A percentile compares a stretch with the other conserved stretches of the same genome.
phyloP scores from a whole-genome alignment of 2,888 invertebrate species.

The Thereva nobilitata region DNA sequence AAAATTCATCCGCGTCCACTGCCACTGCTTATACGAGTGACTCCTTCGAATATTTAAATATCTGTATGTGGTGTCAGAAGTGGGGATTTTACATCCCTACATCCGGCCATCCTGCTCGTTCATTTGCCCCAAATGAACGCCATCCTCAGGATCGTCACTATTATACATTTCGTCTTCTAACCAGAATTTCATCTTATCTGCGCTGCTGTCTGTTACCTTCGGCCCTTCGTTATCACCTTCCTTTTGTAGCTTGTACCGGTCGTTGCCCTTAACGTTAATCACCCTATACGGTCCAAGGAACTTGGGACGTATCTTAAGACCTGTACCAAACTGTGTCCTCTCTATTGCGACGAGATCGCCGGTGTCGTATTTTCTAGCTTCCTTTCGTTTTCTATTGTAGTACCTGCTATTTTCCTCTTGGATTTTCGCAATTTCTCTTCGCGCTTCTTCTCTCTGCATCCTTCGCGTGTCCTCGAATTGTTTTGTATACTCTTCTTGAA shows the following conservation, averaged over 20 bases:
- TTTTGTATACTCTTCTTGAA: slow-evolving; percentile 11
- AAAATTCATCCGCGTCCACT: too few relatives aligned
- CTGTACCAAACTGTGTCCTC: slow-evolving; percentile 8
- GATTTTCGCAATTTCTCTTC: neutral
- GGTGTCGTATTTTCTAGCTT: slow-evolving; percentile 3
- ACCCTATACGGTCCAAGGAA: slow-evolving; percentile 12
- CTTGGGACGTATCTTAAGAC: slow-evolving; percentile 11
- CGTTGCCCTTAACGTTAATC: neutral
- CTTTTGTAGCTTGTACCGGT: neutral
- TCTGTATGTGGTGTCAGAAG: too few relatives aligned
- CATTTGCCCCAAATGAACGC: too few relatives aligned
- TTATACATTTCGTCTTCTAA: neutral
- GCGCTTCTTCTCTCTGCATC: slow-evolving; percentile 3
- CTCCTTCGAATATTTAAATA: too few relatives aligned
- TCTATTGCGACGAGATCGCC: slow-evolving; percentile 14
- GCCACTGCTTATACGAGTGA: too few relatives aligned
- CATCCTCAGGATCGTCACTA: too few relatives aligned
- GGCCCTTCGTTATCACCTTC: slow-evolving; percentile 3
- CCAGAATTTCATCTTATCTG: slow-evolving; percentile 10
- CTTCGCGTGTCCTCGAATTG: slow-evolving; percentile 5
- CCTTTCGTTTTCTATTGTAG: slow-evolving; percentile 6
- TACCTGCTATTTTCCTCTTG: neutral
- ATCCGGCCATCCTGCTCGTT: too few relatives aligned
- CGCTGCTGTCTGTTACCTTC: neutral
- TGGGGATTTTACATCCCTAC: too few relatives aligned